Conservation (phyloP, 1,140 invertebrate species). For the Teleogryllus occipitalis region DNA sequence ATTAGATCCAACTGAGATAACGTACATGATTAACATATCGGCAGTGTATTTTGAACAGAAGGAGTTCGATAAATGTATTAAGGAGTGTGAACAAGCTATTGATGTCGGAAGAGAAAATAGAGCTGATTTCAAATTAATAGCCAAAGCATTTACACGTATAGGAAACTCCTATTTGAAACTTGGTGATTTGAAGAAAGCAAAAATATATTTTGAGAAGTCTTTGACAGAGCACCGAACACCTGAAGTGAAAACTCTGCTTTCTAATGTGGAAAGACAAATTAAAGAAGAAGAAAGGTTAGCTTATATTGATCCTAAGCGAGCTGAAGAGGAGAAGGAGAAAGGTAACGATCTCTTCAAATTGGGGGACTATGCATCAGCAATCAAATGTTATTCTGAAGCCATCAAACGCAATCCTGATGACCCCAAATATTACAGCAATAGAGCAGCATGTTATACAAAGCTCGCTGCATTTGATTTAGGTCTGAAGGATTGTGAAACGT, state of each 20-base stretch:
- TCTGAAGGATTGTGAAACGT: conserved; percentile 92
- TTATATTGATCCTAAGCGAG: conserved; percentile 87
- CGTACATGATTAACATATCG: conserved; percentile 89
- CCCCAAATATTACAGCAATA: conserved; percentile 93
- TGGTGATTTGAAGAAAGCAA: conserved; percentile 73
- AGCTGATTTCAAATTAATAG: conserved; percentile 94
- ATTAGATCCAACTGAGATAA: conserved; percentile 86
- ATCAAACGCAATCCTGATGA: conserved; percentile 95
- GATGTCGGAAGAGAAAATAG: conserved; percentile 93
- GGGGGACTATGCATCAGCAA: conserved; percentile 87
- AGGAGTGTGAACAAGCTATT: conserved; percentile 87
- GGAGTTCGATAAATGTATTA: conserved; percentile 87
- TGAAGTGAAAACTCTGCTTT: conserved; percentile 77
- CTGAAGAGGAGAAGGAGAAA: conserved; percentile 89
- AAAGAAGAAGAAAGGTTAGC: conserved; percentile 84
- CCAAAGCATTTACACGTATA: conserved; percentile 84
- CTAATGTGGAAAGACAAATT: conserved; percentile 68
- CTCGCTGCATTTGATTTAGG: conserved; percentile 94
- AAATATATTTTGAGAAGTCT: conserved; percentile 92
- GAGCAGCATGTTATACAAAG: conserved; percentile 97
- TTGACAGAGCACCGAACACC: conserved; percentile 95
- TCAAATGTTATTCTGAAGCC: conserved; percentile 94
- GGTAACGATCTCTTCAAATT: conserved; percentile 73
- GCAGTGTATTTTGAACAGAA: conserved; percentile 96
- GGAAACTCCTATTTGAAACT: conserved; percentile 47